A percentile compares a stretch with the other conserved stretches of the same genome.
These are phyloP conservation scores for Sebastes wilsoni DNA, from an alignment of 2,797 vertebrate genomes.

Conservation along the genomic window DNA sequence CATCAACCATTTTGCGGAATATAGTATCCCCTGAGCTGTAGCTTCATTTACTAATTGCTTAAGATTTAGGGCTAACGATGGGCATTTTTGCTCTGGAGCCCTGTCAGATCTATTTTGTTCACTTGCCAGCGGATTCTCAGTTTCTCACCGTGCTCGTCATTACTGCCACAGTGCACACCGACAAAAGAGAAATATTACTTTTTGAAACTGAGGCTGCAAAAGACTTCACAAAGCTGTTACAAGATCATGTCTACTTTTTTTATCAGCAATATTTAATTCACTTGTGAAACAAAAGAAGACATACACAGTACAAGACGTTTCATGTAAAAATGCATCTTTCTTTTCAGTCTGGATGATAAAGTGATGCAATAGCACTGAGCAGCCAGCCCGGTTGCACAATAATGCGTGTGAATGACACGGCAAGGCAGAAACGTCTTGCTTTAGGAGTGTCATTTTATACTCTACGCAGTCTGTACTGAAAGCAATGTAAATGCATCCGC, in stretches of 20 bases:
- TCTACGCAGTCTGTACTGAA: no score
- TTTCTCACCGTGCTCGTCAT: neutral
- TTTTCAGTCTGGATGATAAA: neutral
- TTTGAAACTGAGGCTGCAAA: slow-evolving; percentile 1
- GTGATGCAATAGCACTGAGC: neutral
- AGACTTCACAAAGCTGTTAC: neutral
- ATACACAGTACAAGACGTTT: neutral
- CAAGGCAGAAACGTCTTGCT: no score
- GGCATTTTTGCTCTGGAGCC: slow-evolving; percentile 43
- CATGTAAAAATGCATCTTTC: neutral
- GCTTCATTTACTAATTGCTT: slow-evolving; percentile 63
- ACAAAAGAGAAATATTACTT: neutral
- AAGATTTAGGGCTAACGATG: slow-evolving; percentile 62
- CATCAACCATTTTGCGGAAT: slow-evolving; percentile 48
- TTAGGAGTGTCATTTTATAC: no score
- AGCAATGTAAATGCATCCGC: no score
- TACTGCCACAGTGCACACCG: neutral
- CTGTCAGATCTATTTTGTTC: slow-evolving; percentile 47
- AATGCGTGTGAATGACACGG: no score
- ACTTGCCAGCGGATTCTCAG: slow-evolving; percentile 22
- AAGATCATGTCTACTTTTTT: neutral
- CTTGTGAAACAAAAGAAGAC: neutral
- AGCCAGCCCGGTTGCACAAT: no score
- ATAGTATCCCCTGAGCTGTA: slow-evolving; percentile 36
- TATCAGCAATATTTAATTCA: neutral